A percentile compares a stretch with the other conserved stretches of the same genome.
phyloP scores from a whole-genome alignment of 92 coral and sea anemone genomes.

The Desmophyllum pertusum region DNA sequence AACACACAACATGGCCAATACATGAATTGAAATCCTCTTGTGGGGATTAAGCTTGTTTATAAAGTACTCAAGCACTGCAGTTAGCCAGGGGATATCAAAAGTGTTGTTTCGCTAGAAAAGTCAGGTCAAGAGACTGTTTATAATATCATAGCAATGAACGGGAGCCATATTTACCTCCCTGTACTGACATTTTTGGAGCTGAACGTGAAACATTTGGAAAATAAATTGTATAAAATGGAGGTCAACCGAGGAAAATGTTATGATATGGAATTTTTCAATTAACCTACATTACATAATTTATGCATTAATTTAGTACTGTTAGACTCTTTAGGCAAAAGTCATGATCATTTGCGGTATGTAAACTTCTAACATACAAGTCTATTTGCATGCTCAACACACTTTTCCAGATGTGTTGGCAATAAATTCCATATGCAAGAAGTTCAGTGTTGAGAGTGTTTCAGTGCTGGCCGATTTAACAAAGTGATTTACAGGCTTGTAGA shows the following conservation, averaged over 20 bases:
- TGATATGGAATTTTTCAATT: not conserved
- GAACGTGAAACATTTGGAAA: not conserved
- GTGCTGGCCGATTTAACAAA: not conserved
- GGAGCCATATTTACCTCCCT: not conserved
- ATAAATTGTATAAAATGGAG: not conserved
- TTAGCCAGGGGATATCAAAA: not conserved
- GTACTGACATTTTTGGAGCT: not conserved
- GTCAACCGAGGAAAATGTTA: not conserved
- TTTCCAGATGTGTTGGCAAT: conserved; percentile 18
- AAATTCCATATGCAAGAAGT: conserved; percentile 9
- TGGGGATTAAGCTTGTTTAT: conserved; percentile 14
- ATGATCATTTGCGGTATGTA: not conserved
- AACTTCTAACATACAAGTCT: not conserved
- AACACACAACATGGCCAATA: conserved; percentile 2
- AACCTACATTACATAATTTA: not conserved
- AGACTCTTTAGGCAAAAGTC: not conserved
- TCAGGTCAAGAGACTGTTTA: conserved; percentile 14
- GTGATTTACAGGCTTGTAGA: not conserved
- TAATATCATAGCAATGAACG: not conserved
- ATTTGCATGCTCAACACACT: not conserved
- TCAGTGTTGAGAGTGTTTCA: not conserved
- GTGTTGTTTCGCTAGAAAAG: not conserved
- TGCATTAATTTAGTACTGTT: not conserved
- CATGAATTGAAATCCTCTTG: conserved; percentile 13
- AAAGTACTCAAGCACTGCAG: not conserved